Evolutionary conservation across 2,113 vertebrate species (phyloP).

Genomic region (Oncorhynchus kisutch): DNA sequence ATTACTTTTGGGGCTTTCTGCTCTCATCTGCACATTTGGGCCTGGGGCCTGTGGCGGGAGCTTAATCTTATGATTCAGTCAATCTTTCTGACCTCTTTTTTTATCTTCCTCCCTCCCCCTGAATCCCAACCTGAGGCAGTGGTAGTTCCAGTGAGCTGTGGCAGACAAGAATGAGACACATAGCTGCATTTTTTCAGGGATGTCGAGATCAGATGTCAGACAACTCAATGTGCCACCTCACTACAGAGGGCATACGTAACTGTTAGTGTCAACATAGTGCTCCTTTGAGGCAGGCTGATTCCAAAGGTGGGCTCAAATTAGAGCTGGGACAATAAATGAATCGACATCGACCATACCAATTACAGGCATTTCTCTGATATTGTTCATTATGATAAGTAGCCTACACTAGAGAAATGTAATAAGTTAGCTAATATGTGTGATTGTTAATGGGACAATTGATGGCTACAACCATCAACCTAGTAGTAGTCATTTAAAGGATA

Average conservation of each 20-base stretch:
- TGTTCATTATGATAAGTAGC: no score
- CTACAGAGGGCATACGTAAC: conserved; percentile 31
- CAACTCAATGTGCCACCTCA: conserved; percentile 19
- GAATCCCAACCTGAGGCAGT: conserved; percentile 26
- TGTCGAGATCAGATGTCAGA: conserved; percentile 46
- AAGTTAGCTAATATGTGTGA: no score
- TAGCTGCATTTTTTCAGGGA: conserved; percentile 39
- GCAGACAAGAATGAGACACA: conserved; percentile 20
- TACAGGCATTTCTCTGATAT: no score
- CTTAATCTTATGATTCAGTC: conserved; percentile 60
- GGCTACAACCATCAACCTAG: no score
- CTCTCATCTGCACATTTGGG: conserved; percentile 57
- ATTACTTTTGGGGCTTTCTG: conserved; percentile 55
- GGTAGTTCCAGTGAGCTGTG: conserved; percentile 27
- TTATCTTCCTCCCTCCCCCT: conserved; percentile 26
- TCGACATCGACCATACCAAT: no score
- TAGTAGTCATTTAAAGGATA: no score
- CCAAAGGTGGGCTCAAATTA: neutral
- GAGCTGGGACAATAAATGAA: no score
- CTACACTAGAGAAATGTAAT: no score
- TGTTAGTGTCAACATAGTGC: conserved; percentile 35
- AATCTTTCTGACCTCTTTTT: conserved; percentile 61
- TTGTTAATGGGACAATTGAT: no score
- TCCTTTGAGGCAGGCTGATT: neutral
- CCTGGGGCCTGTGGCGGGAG: conserved; percentile 37